Evolutionary conservation across 1,140 invertebrate species (phyloP).

Genomic region (Cataglyphis hispanica): DNA sequence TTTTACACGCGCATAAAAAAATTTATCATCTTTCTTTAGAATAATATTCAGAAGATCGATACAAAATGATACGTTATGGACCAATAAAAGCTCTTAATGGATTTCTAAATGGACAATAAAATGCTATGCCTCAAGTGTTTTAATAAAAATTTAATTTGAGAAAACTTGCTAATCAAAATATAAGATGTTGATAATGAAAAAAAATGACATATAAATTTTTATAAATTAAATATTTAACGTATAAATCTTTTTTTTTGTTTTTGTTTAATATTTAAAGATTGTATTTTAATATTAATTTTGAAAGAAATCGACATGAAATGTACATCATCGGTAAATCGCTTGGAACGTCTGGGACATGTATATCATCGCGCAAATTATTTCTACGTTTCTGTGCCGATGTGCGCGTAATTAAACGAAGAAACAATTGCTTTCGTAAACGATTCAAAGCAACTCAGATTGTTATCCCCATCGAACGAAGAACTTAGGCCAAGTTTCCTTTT

Average conservation of each 20-base stretch:
- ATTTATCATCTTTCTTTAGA: neutral
- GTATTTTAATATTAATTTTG: neutral
- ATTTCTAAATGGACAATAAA: neutral
- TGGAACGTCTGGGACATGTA: neutral
- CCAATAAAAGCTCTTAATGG: neutral
- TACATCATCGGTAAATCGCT: neutral
- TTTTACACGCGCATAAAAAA: neutral
- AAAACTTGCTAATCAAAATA: neutral
- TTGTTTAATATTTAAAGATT: neutral
- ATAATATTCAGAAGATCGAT: neutral
- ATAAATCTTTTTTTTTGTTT: too few species aligned
- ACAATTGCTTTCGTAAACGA: constrained; percentile 29
- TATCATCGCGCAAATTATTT: constrained; percentile 27
- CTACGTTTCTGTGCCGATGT: neutral
- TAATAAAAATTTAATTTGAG: neutral
- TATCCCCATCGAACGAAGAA: constrained; percentile 33
- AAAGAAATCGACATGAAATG: neutral
- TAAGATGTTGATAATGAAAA: constrained; percentile 1
- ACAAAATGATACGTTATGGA: neutral
- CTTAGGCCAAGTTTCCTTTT: constrained; percentile 64
- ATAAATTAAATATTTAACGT: neutral
- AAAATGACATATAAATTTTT: neutral
- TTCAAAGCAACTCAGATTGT: constrained; percentile 35
- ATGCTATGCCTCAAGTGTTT: neutral
- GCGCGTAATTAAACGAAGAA: constrained; percentile 24